phyloP scores from a whole-genome alignment of 2,113 vertebrate species.

The Bagarius yarrelli region DNA sequence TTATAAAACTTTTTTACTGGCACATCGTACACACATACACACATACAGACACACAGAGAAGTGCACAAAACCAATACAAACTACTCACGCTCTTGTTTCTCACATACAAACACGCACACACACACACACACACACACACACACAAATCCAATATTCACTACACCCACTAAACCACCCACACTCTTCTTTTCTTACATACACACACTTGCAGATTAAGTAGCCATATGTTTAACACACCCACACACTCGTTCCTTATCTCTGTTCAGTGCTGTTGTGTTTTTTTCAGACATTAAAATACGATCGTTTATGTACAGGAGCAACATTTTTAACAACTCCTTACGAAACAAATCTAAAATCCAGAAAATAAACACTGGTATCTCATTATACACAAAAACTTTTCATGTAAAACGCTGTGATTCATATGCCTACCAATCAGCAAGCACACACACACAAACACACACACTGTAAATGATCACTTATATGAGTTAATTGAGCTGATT shows the following conservation, averaged over 20 bases:
- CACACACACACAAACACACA: too few relatives aligned
- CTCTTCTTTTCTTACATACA: neutral
- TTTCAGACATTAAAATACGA: neutral
- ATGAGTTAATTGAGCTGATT: too few relatives aligned
- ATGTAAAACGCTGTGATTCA: too few relatives aligned
- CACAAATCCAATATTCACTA: constrained; percentile 21
- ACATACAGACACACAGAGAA: constrained; percentile 36
- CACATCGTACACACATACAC: neutral
- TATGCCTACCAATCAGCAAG: too few relatives aligned
- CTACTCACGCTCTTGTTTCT: constrained; percentile 31
- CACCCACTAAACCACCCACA: constrained; percentile 35
- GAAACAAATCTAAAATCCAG: too few relatives aligned
- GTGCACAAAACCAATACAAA: constrained; percentile 13
- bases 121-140: constrained; percentile 37
- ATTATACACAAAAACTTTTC: too few relatives aligned
- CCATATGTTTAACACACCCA: constrained; percentile 33
- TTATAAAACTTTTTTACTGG: neutral
- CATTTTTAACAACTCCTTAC: neutral
- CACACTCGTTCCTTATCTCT: constrained; percentile 6
- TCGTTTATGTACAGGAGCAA: neutral
- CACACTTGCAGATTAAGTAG: neutral
- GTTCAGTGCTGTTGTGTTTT: neutral
- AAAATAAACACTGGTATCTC: too few relatives aligned
- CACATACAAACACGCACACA: neutral
- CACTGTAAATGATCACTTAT: too few relatives aligned